phyloP scores from a whole-genome alignment of 2,113 vertebrate genomes.

The Mellivora capensis region DNA sequence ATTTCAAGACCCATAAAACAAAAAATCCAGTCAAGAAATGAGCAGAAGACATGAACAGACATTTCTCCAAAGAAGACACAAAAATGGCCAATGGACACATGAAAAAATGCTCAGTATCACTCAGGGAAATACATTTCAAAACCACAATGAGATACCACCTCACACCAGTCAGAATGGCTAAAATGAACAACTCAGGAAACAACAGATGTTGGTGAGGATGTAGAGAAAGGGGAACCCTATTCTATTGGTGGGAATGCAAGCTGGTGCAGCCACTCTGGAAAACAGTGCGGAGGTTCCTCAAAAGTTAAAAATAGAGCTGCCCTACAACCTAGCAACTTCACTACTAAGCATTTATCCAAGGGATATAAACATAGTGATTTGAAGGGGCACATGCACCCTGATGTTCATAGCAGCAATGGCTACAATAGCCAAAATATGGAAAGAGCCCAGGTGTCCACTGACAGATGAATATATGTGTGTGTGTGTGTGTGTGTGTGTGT shows the following conservation, averaged over 20 bases:
- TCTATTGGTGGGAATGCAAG: not conserved
- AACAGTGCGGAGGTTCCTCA: not conserved
- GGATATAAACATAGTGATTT: not conserved
- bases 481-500: too few species aligned
- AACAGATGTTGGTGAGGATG: not conserved
- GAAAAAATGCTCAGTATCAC: not conserved
- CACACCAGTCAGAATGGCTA: not conserved
- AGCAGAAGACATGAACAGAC: not conserved
- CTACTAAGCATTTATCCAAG: not conserved
- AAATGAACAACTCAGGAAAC: not conserved
- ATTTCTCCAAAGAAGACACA: not conserved
- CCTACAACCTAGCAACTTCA: not conserved
- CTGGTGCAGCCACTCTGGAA: not conserved
- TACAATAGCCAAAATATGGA: not conserved
- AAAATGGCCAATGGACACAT: not conserved
- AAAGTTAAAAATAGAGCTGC: not conserved
- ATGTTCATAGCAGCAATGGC: not conserved
- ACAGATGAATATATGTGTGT: not conserved
- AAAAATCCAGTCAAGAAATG: not conserved
- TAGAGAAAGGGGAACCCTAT: not conserved
- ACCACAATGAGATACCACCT: not conserved
- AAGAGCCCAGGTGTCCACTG: not conserved
- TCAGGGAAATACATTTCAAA: not conserved
- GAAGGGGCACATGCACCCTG: not conserved
- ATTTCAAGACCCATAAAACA: not conserved